These are phyloP conservation scores for Festucalex cinctus DNA, from an alignment of 2,113 vertebrate genomes.

Conservation along the genomic window DNA sequence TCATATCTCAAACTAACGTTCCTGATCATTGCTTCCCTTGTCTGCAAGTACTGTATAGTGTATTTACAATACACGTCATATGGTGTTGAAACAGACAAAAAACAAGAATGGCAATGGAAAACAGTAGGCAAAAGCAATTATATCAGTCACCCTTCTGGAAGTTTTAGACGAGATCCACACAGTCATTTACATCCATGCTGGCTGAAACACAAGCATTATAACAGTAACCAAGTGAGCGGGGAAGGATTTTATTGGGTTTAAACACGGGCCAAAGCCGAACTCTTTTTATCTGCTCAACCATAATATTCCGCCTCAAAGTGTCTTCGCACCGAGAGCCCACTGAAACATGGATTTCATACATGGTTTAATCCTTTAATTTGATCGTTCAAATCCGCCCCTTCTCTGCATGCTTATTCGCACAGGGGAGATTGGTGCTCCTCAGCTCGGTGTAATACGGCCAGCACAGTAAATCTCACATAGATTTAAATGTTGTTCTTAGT, in stretches of 20 bases:
- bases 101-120: neutral
- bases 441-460: neutral
- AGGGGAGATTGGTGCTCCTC: neutral
- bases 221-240: neutral
- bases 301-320: slow-evolving; percentile 1
- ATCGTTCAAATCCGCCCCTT: neutral
- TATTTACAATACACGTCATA: no score
- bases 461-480: neutral
- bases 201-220: neutral
- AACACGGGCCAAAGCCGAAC: neutral
- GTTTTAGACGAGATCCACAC: neutral
- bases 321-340: neutral
- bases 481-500: neutral
- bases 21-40: no score
- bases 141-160: neutral
- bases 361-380: slow-evolving; percentile 6
- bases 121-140: neutral
- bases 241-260: slow-evolving; percentile 5
- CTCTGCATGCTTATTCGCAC: slow-evolving; percentile 2
- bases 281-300: neutral
- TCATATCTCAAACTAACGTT: no score
- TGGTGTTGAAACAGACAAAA: no score
- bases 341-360: slow-evolving; percentile 8
- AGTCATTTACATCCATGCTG: neutral
- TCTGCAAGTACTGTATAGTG: no score